phyloP scores from a whole-genome alignment of 2,888 invertebrate species.

The Ornithoptera alexandrae region DNA sequence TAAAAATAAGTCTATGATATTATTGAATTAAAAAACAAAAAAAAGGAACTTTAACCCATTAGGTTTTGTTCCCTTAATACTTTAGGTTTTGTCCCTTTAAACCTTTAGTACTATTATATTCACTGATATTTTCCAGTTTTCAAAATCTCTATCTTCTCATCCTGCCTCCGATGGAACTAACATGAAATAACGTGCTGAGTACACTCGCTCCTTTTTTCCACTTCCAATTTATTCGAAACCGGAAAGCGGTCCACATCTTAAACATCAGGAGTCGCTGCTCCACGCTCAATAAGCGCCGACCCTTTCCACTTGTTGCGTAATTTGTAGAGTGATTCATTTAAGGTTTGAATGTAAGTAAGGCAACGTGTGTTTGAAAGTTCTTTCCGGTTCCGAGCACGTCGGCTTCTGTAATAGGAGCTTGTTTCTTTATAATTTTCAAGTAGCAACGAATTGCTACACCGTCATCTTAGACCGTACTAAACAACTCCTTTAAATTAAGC shows the following conservation, averaged over 20 bases:
- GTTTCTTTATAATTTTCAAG: slow-evolving; percentile 39
- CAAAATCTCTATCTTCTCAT: too few species aligned
- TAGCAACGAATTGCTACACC: slow-evolving; percentile 17
- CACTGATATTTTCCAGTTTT: too few species aligned
- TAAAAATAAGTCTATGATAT: too few species aligned
- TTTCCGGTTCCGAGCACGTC: slow-evolving; percentile 42
- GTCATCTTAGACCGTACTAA: slow-evolving; percentile 10
- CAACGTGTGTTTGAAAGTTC: slow-evolving; percentile 41
- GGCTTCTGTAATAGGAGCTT: slow-evolving; percentile 48
- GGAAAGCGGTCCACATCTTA: slow-evolving; percentile 18
- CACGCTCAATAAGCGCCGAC: slow-evolving; percentile 31
- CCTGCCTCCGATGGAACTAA: not conserved
- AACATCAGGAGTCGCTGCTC: slow-evolving; percentile 18
- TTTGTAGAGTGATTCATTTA: slow-evolving; percentile 35
- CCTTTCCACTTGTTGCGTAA: slow-evolving; percentile 41
- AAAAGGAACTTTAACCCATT: too few species aligned
- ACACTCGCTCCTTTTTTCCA: slow-evolving; percentile 1
- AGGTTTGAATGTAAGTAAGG: slow-evolving; percentile 31
- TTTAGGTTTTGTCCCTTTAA: too few species aligned
- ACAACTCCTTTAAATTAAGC: slow-evolving; percentile 13
- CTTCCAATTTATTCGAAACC: slow-evolving; percentile 19
- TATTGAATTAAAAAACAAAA: too few species aligned
- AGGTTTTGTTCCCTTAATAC: too few species aligned
- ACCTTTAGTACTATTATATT: too few species aligned
- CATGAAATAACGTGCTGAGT: not conserved